Conservation (phyloP, 1,140 invertebrate species). For the Eriocheir sinensis region DNA sequence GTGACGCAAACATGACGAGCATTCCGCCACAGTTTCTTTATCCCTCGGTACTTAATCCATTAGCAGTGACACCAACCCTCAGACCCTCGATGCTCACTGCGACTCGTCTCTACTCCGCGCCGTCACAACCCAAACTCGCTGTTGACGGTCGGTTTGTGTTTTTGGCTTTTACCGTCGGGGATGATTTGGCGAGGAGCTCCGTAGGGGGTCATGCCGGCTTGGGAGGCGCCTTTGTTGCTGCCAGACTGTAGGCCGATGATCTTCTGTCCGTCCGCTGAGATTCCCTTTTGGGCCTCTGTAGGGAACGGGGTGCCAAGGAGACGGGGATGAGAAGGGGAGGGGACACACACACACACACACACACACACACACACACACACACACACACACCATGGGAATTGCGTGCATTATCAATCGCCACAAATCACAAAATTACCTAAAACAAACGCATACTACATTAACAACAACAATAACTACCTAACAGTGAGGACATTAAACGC, state of each 20-base stretch:
- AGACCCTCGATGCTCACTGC: not conserved
- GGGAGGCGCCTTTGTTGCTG: constrained; percentile 83
- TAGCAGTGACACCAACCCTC: not conserved
- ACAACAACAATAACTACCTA: too few species aligned
- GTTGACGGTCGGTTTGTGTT: not conserved
- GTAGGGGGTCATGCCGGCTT: constrained; percentile 73
- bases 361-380: not conserved
- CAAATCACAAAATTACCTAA: too few species aligned
- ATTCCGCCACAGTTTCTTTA: not conserved
- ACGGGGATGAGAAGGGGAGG: not conserved
- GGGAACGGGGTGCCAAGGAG: not conserved
- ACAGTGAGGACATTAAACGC: too few species aligned
- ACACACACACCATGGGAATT: too few species aligned
- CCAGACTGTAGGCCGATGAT: constrained; percentile 83
- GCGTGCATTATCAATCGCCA: too few species aligned
- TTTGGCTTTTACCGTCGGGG: constrained; percentile 57
- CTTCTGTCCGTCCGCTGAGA: constrained; percentile 81
- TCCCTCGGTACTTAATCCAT: not conserved
- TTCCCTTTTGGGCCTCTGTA: constrained; percentile 64
- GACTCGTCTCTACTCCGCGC: not conserved
- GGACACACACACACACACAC: not conserved
- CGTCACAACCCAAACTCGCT: not conserved
- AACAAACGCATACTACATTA: too few species aligned
- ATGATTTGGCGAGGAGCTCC: constrained; percentile 74
- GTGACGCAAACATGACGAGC: not conserved